Evolutionary conservation across 2,113 vertebrate genomes (phyloP).

Genomic region (Orcinus orca): DNA sequence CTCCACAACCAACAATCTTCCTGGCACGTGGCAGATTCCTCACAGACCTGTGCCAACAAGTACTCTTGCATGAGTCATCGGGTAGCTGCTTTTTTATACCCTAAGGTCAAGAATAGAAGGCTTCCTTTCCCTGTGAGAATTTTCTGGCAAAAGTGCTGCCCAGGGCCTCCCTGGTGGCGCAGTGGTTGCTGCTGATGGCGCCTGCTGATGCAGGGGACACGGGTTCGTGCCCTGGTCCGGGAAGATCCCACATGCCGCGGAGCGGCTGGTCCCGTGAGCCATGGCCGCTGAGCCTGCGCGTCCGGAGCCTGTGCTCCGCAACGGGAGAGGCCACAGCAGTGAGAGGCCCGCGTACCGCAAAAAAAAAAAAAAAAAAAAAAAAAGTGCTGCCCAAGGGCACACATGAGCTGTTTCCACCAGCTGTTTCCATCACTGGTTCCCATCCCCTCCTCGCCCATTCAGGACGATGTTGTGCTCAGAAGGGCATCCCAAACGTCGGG

Average conservation of each 20-base stretch:
- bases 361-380: too few relatives aligned
- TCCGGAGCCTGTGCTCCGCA: too few relatives aligned
- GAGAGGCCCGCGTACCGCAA: too few relatives aligned
- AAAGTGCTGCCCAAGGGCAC: background rate
- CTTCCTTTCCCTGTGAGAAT: background rate
- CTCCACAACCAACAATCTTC: background rate
- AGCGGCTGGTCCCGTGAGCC: too few relatives aligned
- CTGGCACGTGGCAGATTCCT: background rate
- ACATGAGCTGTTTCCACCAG: background rate
- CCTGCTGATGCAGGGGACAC: too few relatives aligned
- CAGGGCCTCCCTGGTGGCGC: too few relatives aligned
- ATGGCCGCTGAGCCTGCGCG: too few relatives aligned
- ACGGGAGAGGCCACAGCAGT: too few relatives aligned
- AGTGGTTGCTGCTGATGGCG: too few relatives aligned
- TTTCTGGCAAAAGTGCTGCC: background rate
- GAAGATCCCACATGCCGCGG: too few relatives aligned
- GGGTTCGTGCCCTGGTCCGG: too few relatives aligned
- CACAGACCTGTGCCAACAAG: background rate
- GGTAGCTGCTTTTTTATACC: background rate
- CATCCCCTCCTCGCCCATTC: fast-evolving
- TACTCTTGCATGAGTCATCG: background rate
- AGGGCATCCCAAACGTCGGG: fast-evolving
- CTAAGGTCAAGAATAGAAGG: background rate
- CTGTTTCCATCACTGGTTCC: background rate
- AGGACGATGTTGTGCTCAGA: background rate